Evolutionary conservation across 2,113 vertebrate species (phyloP).

Genomic region (Casuarius casuarius): DNA sequence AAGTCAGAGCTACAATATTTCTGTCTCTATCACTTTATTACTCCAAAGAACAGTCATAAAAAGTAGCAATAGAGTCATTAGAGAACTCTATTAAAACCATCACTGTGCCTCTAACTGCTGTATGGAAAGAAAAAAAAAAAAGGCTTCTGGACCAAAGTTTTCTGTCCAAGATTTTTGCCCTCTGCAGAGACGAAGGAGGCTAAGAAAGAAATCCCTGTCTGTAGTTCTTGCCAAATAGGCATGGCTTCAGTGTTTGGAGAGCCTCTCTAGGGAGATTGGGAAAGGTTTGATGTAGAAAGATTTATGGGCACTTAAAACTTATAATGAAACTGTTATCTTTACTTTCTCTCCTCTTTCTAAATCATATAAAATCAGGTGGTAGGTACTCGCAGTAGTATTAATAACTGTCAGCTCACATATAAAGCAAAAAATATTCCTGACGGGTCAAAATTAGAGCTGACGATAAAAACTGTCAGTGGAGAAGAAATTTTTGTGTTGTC

Average conservation of each 20-base stretch:
- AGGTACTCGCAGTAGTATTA: constrained; percentile 27
- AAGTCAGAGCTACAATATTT: not conserved
- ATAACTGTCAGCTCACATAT: constrained; percentile 27
- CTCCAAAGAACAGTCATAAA: constrained; percentile 52
- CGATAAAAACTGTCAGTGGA: not conserved
- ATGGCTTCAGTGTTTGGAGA: constrained; percentile 58
- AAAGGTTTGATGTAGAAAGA: constrained; percentile 45
- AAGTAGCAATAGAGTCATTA: constrained; percentile 35
- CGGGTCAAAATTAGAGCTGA: not conserved
- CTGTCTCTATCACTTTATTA: constrained; percentile 30
- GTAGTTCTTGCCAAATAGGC: constrained; percentile 59
- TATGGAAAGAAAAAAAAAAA: constrained; percentile 2
- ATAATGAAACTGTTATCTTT: constrained; percentile 68
- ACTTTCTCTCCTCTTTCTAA: constrained; percentile 32
- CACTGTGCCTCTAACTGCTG: not conserved
- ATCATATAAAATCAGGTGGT: constrained; percentile 40
- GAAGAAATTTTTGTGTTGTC: constrained; percentile 3
- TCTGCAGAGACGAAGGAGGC: constrained; percentile 28
- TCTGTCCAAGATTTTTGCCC: constrained; percentile 34
- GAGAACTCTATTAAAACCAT: constrained; percentile 55
- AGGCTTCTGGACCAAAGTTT: constrained; percentile 21
- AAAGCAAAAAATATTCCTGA: constrained; percentile 18
- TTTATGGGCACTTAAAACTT: constrained; percentile 58
- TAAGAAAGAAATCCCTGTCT: constrained; percentile 59
- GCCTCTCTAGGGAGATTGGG: constrained; percentile 12